These are phyloP conservation scores for Cheilosia impressa DNA, from an alignment of 2,888 invertebrate species.

Conservation along the genomic window DNA sequence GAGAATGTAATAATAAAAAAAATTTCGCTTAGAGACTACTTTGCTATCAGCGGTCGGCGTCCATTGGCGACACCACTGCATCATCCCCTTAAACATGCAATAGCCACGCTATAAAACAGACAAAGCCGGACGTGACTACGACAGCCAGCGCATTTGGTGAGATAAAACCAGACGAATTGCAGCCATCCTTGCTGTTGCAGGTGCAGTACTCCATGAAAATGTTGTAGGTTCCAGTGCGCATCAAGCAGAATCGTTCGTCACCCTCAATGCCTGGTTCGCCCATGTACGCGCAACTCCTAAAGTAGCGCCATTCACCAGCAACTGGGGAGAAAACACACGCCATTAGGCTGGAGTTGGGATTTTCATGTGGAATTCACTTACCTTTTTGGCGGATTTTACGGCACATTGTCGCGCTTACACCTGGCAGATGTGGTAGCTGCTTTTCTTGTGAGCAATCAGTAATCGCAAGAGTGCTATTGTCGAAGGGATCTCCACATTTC, in stretches of 20 bases:
- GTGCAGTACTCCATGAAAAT: conserved; percentile 97
- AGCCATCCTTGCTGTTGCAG: conserved; percentile 96
- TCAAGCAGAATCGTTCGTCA: conserved; percentile 94
- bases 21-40: conserved; percentile 30
- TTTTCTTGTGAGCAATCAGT: conserved; percentile 89
- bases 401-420: conserved; percentile 92
- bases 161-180: conserved; percentile 87
- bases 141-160: conserved; percentile 80
- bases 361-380: conserved; percentile 79
- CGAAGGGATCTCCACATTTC: conserved; percentile 96
- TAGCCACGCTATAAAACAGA: conserved; percentile 75
- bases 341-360: neutral
- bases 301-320: conserved; percentile 94
- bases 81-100: conserved; percentile 39
- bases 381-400: conserved; percentile 96
- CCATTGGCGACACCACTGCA: neutral
- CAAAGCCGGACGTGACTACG: conserved; percentile 73
- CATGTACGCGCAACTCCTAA: conserved; percentile 94
- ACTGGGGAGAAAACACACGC: conserved; percentile 84
- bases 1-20: neutral
- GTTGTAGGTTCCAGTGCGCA: conserved; percentile 96
- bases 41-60: conserved; percentile 28
- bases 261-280: conserved; percentile 95
- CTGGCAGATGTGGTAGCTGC: conserved; percentile 87
- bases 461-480: conserved; percentile 93